Base-by-base conservation (phyloP, 1,140 invertebrate genomes). In the Heterodera schachtii region DNA sequence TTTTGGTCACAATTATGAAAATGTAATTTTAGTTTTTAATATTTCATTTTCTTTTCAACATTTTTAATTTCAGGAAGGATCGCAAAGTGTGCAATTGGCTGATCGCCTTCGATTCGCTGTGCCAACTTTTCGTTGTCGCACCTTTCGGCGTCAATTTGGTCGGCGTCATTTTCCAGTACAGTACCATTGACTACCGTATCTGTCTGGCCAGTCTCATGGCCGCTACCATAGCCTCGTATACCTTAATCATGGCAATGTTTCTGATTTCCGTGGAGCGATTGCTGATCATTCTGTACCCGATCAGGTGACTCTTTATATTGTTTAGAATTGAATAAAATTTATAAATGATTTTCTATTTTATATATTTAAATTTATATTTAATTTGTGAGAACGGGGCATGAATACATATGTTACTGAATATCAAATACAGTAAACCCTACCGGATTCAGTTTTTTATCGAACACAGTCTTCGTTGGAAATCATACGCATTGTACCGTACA, bases 41-140 rank as follows among this genome's bases (percentile, higher is more conserved):
- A 46, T 0, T 0, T 13, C 6, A 43, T 41, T 43, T 52, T 52
- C 49, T 11, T 13, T 9, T 16, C 5, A 41, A 46, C 3, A 71
- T 43, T 31, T 3, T 11, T 16, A 0, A 16, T 5, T 16, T 60
- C 2, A 71, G 69, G 7, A 11, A 71, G 69, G 31, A 11, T 11
- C 69, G 11, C 69, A 71, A 71, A 78, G 70, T 78, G 64, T 78
- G 76, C 46, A 78, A 78, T 67, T 44, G 52, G 46, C 70, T 78
- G 70, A 70, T 78, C 47, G 44, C 70, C n/a, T 78, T 70, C n/a
- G 76, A 78, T 3, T 66, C 76, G n/a, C 47, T 78, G 13, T 78
- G 64, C n/a, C 76, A 69, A 47, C n/a, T 78, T 64, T 67, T 67
- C 8, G 21, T n/a, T 16, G 44, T 70, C 21, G 31, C n/a, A 3